Evolutionary conservation across 92 coral and sea anemone species (phyloP), one percentile per base, ranked within the genome.

Genomic region (Parazoanthus darwini): DNA sequence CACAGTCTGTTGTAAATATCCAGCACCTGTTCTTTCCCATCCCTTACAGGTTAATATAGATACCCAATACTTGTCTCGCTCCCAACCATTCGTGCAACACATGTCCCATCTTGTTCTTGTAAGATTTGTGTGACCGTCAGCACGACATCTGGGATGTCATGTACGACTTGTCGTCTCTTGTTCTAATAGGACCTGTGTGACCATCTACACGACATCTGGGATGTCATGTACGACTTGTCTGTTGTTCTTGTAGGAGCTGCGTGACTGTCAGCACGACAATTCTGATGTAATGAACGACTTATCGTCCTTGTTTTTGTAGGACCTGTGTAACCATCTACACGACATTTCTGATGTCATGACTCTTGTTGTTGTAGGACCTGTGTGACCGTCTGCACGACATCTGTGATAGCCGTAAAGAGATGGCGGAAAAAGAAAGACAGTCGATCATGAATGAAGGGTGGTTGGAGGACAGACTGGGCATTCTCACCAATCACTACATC

Each of bases 321-420:
- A 97, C 91, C 81, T 97, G 43, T 95, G 97, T 80, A 98, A 97
- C 79, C 93, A 98, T 26, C 94, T 97, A 42, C 86, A 94, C 85
- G 98, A 95, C 77, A 95, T 97, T 91, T 97, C 98, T 83, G 99
- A 97, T 46, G 0, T 50, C 72, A 22, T 37, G 25, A 63, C 35
- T 38, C 0, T 16, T 50, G 81, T 78, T 51, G 1, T 54, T 66
- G 3, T 75, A 97, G 99, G 99, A 97, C 91, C 81, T 97, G 63
- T 95, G 97, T 71, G 99, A 97, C 82, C 94, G 99, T 23, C 94
- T 97, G 50, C 86, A 95, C 85, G 98, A 95, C 77, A 95, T 97
- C 91, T 97, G 99, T 83, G 99, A 97, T 46, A 97, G 91, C 80
- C 98, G 99, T 13, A 97, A 97, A 84, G 99, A 97, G 82, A 81